Evolutionary conservation across 2,888 invertebrate species (phyloP).

Genomic region (Scaptomyza parva): DNA sequence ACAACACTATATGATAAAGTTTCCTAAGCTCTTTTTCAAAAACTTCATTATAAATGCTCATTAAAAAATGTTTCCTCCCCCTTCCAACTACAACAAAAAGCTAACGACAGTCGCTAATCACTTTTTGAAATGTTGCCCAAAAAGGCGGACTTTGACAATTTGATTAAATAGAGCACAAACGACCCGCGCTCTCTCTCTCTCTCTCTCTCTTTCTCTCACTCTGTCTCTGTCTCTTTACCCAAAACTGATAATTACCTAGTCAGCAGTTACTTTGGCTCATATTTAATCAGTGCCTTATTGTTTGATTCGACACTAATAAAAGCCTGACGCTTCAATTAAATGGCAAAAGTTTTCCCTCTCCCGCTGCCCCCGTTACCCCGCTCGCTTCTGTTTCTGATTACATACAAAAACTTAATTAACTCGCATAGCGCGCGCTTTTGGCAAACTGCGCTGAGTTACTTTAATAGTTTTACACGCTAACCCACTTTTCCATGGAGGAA

Average conservation of each 20-base stretch:
- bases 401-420: conserved; percentile 57
- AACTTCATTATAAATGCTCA: neutral
- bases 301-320: conserved; percentile 58
- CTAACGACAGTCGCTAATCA: conserved; percentile 17
- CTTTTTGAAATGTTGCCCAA: conserved; percentile 5
- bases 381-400: conserved; percentile 45
- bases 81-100: neutral
- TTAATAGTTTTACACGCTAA: conserved; percentile 68
- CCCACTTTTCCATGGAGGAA: conserved; percentile 48
- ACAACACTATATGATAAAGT: too few species aligned
- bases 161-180: conserved; percentile 31
- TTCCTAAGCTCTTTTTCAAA: neutral
- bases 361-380: conserved; percentile 1
- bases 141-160: conserved; percentile 8
- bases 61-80: neutral
- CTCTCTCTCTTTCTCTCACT: too few species aligned
- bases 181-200: neutral
- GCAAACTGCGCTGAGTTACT: conserved; percentile 58
- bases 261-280: conserved; percentile 38
- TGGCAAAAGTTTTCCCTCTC: conserved; percentile 32
- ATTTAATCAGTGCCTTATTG: conserved; percentile 56
- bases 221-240: neutral
- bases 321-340: conserved; percentile 57
- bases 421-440: conserved; percentile 10
- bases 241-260: conserved; percentile 32